Conservation (phyloP, 1,140 invertebrate genomes). For the Trigoniulus corallinus region DNA sequence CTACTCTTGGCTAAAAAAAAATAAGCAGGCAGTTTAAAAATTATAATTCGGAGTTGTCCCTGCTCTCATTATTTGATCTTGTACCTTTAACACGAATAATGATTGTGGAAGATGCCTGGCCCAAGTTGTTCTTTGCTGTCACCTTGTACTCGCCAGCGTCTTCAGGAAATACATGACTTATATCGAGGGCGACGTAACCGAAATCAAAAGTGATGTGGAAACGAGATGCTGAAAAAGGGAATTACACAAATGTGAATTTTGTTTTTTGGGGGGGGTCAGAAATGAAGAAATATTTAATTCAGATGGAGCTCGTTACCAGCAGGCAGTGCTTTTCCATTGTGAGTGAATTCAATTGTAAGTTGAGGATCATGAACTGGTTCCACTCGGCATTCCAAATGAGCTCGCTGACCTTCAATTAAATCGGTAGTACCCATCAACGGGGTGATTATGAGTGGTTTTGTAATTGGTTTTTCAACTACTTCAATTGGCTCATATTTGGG, state of each 20-base stretch:
- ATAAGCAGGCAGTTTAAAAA: neutral
- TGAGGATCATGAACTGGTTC: slow-evolving; percentile 82
- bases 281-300: slow-evolving; percentile 1
- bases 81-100: slow-evolving; percentile 44
- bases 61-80: neutral
- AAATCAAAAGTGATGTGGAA: slow-evolving; percentile 92
- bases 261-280: too few species aligned
- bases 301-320: slow-evolving; percentile 6
- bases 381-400: slow-evolving; percentile 80
- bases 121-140: slow-evolving; percentile 68
- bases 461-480: slow-evolving; percentile 56
- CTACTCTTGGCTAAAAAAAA: slow-evolving; percentile 46
- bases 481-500: slow-evolving; percentile 55
- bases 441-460: slow-evolving; percentile 61
- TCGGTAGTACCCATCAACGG: slow-evolving; percentile 63
- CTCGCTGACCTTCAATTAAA: slow-evolving; percentile 66
- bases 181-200: slow-evolving; percentile 84
- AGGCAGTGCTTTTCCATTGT: slow-evolving; percentile 71
- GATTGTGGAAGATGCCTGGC: slow-evolving; percentile 66
- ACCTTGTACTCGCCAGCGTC: slow-evolving; percentile 89
- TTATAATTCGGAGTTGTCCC: neutral
- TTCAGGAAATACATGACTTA: slow-evolving; percentile 71
- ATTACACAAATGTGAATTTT: neutral
- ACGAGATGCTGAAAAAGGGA: slow-evolving; percentile 47
- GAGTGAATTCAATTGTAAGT: slow-evolving; percentile 75